Evolutionary conservation across 2,888 invertebrate genomes (phyloP).

Genomic region (Melanostoma scalare): DNA sequence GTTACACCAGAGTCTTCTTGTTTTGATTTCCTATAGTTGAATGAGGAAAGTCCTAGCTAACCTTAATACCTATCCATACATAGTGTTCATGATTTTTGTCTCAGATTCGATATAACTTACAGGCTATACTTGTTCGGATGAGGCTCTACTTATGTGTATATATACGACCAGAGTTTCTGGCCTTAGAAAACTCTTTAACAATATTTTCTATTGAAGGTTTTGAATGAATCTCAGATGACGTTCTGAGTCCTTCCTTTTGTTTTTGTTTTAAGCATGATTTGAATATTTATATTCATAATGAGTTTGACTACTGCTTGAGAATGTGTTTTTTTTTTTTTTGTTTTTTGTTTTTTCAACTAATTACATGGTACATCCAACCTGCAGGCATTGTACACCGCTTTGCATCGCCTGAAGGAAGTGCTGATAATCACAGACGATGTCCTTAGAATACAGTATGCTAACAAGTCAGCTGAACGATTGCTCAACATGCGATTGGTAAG

Average conservation of each 20-base stretch:
- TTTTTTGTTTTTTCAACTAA: slow-evolving; percentile 44
- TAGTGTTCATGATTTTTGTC: no score
- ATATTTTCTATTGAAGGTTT: neutral
- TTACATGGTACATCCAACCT: slow-evolving; percentile 61
- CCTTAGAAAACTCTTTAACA: neutral
- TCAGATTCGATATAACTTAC: no score
- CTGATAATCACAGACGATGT: slow-evolving; percentile 94
- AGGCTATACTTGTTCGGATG: no score
- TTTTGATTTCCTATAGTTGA: no score
- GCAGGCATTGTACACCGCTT: slow-evolving; percentile 91
- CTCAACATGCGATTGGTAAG: slow-evolving; percentile 87
- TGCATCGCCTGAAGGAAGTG: slow-evolving; percentile 92
- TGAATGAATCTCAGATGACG: neutral
- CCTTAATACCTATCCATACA: no score
- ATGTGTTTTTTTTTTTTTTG: slow-evolving; percentile 34
- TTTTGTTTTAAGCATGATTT: slow-evolving; percentile 23
- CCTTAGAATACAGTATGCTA: slow-evolving; percentile 93
- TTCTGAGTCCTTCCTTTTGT: neutral
- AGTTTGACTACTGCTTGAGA: slow-evolving; percentile 52
- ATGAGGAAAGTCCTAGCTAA: no score
- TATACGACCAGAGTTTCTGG: no score
- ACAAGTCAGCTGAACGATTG: slow-evolving; percentile 92
- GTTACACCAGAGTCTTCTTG: no score
- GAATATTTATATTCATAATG: slow-evolving; percentile 4
- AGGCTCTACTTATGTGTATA: no score